phyloP scores from a whole-genome alignment of 2,797 vertebrate species.

The Cirrhinus molitorella region DNA sequence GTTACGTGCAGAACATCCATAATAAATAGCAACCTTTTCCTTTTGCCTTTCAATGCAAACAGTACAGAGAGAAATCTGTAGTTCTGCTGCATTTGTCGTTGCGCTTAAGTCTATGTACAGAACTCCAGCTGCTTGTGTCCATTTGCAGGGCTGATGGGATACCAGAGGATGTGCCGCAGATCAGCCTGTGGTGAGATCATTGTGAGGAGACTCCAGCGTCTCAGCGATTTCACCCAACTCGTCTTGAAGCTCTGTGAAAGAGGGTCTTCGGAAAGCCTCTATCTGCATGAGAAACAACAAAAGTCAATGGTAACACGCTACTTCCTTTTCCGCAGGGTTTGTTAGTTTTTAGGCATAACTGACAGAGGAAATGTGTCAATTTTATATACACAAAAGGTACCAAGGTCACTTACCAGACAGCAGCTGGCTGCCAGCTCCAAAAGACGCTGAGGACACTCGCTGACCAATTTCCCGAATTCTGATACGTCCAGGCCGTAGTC shows the following conservation, averaged over 20 bases:
- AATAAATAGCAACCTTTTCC: constrained; percentile 22
- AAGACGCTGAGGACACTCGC: constrained; percentile 80
- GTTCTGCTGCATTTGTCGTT: not conserved
- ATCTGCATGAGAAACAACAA: constrained; percentile 70
- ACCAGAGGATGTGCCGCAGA: not conserved
- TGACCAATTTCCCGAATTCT: constrained; percentile 81
- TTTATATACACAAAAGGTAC: not conserved
- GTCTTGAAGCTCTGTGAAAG: constrained; percentile 86
- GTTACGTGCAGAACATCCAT: not conserved
- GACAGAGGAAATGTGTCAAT: not conserved
- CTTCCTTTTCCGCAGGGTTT: not conserved
- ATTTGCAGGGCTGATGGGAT: constrained; percentile 5
- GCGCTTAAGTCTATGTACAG: constrained; percentile 55
- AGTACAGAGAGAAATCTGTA: constrained; percentile 10
- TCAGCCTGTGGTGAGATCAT: constrained; percentile 75
- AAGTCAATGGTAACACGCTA: not conserved
- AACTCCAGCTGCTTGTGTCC: constrained; percentile 28
- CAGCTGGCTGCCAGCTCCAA: constrained; percentile 84
- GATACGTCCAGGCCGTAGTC: constrained; percentile 87
- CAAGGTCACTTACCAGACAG: constrained; percentile 76
- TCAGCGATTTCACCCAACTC: constrained; percentile 82
- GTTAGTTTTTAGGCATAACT: constrained; percentile 1
- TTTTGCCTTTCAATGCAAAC: constrained; percentile 3
- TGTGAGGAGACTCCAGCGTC: constrained; percentile 74
- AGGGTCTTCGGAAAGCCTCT: constrained; percentile 85